phyloP scores from a whole-genome alignment of 53 echinoderm and acorn worm species.

The Paelopatides confundens region DNA sequence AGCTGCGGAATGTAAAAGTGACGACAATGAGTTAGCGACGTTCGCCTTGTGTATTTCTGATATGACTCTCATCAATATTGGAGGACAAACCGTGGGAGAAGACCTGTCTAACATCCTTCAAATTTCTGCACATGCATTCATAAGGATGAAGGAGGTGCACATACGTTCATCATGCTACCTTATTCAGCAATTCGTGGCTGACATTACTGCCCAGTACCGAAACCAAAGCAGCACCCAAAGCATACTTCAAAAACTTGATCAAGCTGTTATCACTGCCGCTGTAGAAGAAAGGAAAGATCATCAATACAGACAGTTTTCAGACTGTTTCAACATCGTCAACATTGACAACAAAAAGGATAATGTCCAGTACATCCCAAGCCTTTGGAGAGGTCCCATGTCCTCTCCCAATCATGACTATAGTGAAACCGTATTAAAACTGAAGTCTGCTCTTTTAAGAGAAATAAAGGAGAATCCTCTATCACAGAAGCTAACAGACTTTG shows the following conservation, averaged over 20 bases:
- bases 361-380: slow-evolving; percentile 33
- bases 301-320: slow-evolving; percentile 41
- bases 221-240: slow-evolving; percentile 45
- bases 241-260: slow-evolving; percentile 6
- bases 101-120: slow-evolving; percentile 39
- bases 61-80: slow-evolving; percentile 33
- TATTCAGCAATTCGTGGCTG: slow-evolving; percentile 25
- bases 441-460: slow-evolving; percentile 20
- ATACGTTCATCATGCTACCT: slow-evolving; percentile 15
- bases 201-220: slow-evolving; percentile 11
- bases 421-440: slow-evolving; percentile 22
- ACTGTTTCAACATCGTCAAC: slow-evolving; percentile 36
- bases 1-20: background rate
- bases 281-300: slow-evolving; percentile 20
- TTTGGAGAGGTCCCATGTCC: slow-evolving; percentile 31
- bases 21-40: slow-evolving; percentile 45
- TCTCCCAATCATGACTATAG: slow-evolving; percentile 43
- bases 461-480: background rate
- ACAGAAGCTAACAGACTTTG: slow-evolving; percentile 13
- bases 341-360: background rate
- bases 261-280: slow-evolving; percentile 33
- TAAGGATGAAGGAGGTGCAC: slow-evolving; percentile 45
- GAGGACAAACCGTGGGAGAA: slow-evolving; percentile 30
- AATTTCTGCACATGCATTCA: slow-evolving; percentile 44
- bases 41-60: slow-evolving; percentile 40